A percentile compares a stretch with the other conserved stretches of the same genome.
These are phyloP conservation scores for Anolis carolinensis DNA, from an alignment of 2,113 vertebrate species.

Conservation along the genomic window DNA sequence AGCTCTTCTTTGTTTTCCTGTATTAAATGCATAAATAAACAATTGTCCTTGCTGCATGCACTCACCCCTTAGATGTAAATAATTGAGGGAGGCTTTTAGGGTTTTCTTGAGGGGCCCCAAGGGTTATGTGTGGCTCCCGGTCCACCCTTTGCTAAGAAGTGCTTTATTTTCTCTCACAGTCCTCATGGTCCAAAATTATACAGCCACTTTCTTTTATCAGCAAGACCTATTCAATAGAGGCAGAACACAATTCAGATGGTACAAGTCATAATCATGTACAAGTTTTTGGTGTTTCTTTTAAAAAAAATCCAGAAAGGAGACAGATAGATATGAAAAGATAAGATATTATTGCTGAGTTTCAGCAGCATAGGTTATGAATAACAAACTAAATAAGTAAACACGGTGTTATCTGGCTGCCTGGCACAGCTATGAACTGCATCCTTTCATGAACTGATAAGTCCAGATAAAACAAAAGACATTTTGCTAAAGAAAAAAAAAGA, in stretches of 20 bases:
- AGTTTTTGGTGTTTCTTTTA: background rate
- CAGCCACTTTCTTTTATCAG: background rate
- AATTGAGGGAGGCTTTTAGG: too few species aligned
- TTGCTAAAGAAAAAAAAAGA: background rate
- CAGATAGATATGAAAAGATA: background rate
- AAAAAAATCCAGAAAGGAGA: background rate
- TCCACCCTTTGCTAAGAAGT: too few species aligned
- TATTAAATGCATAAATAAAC: background rate
- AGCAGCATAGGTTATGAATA: background rate
- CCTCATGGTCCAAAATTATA: background rate
- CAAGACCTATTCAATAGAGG: background rate
- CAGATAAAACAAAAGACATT: background rate
- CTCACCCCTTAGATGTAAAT: too few species aligned
- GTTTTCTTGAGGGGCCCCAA: too few species aligned
- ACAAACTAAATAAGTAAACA: background rate
- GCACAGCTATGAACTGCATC: slow-evolving; percentile 55
- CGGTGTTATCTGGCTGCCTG: slow-evolving; percentile 8
- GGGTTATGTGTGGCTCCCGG: too few species aligned
- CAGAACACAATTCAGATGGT: background rate
- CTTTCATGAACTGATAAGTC: slow-evolving; percentile 41
- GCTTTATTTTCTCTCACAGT: background rate
- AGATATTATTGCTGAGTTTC: background rate
- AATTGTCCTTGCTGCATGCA: background rate
- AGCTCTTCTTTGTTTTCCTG: too few species aligned
- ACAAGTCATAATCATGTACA: background rate